Percentiles rank a stretch among this genome's conserved stretches.
Conservation (phyloP, 2,888 invertebrate species). For the Theodoxus fluviatilis region DNA sequence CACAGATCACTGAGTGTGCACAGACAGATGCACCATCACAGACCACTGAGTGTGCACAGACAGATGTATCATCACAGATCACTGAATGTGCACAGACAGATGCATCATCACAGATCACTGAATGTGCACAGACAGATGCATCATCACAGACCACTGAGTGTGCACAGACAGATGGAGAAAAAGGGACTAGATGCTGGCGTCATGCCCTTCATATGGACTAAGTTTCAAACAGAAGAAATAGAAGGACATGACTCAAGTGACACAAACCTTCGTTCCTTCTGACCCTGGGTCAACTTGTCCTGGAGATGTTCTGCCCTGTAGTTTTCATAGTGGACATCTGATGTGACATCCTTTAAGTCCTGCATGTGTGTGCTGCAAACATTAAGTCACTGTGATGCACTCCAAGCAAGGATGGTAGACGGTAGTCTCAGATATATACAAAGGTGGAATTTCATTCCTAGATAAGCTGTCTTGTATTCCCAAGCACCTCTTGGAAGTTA, state of each 20-base stretch:
- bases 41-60: too few relatives aligned
- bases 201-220: constrained; percentile 27
- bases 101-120: too few relatives aligned
- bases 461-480: background rate
- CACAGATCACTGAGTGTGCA: too few relatives aligned
- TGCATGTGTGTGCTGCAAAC: constrained; percentile 81
- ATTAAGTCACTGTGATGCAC: background rate
- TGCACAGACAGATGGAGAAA: too few relatives aligned
- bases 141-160: too few relatives aligned
- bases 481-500: too few relatives aligned
- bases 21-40: too few relatives aligned
- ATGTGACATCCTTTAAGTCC: constrained; percentile 67
- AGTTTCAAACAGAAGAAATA: background rate
- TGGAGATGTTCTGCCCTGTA: constrained; percentile 94
- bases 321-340: constrained; percentile 67
- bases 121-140: too few relatives aligned
- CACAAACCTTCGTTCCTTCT: constrained; percentile 49
- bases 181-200: too few relatives aligned
- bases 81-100: too few relatives aligned
- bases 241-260: background rate
- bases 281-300: constrained; percentile 49
- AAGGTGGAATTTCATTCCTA: background rate
- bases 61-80: too few relatives aligned
- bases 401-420: background rate
- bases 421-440: background rate